These are phyloP conservation scores for Poicephalus gulielmi DNA, from an alignment of 2,113 vertebrate species.

Conservation along the genomic window DNA sequence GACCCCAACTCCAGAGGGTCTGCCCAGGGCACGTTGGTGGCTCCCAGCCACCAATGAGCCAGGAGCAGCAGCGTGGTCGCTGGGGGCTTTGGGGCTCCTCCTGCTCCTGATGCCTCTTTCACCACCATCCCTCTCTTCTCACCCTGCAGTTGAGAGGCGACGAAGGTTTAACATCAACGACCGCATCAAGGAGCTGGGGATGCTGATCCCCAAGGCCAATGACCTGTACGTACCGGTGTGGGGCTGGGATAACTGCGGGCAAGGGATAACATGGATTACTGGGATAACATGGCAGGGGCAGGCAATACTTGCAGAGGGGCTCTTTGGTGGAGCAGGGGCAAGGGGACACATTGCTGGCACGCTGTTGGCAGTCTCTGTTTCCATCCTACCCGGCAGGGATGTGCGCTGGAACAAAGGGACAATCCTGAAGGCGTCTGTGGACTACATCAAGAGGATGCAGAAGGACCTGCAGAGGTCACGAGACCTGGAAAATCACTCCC, in stretches of 20 bases:
- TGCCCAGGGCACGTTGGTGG: rapidly evolving
- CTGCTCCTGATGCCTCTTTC: not conserved
- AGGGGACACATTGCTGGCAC: not conserved
- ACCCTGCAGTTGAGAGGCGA: constrained; percentile 83
- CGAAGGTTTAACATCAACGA: constrained; percentile 98
- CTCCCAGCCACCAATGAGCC: rapidly evolving
- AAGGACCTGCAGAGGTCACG: constrained; percentile 91
- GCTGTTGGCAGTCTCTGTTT: not conserved
- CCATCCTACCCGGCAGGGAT: constrained; percentile 74
- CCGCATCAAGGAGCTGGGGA: constrained; percentile 96
- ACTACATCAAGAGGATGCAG: constrained; percentile 98
- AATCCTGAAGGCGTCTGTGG: constrained; percentile 94
- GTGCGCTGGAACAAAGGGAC: constrained; percentile 99
- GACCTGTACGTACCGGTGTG: constrained; percentile 83
- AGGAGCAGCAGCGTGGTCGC: rapidly evolving
- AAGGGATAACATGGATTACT: too few species aligned
- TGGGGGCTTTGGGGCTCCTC: not conserved
- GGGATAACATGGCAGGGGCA: not conserved
- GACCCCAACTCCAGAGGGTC: rapidly evolving
- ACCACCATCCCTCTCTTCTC: not conserved
- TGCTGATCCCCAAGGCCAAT: constrained; percentile 96
- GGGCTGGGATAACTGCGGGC: not conserved
- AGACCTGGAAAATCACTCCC: constrained; percentile 94
- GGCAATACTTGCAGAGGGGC: not conserved
- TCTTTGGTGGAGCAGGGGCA: not conserved